phyloP scores from a whole-genome alignment of 2,888 invertebrate genomes.

The Phyto melanocephala region DNA sequence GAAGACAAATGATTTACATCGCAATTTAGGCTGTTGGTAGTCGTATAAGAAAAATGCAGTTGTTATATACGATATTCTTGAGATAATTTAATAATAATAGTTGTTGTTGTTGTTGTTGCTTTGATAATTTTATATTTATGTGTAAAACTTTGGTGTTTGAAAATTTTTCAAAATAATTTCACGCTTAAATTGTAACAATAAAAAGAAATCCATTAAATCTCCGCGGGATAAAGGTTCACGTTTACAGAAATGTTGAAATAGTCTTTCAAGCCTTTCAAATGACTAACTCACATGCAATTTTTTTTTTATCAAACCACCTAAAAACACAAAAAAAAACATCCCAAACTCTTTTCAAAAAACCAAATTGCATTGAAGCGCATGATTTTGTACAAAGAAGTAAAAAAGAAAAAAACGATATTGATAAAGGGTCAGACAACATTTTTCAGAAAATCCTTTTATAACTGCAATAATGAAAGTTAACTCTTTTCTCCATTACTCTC shows the following conservation, averaged over 20 bases:
- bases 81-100: slow-evolving; percentile 18
- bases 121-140: background rate
- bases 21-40: slow-evolving; percentile 51
- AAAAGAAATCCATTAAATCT: slow-evolving; percentile 28
- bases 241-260: slow-evolving; percentile 7
- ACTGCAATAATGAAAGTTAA: background rate
- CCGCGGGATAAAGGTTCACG: slow-evolving; percentile 39
- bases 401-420: slow-evolving; percentile 11
- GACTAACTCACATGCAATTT: slow-evolving; percentile 37
- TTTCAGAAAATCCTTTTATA: slow-evolving; percentile 23
- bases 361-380: slow-evolving; percentile 59
- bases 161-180: slow-evolving; percentile 49
- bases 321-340: slow-evolving; percentile 27
- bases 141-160: slow-evolving; percentile 5
- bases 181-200: slow-evolving; percentile 54
- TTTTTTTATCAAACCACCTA: background rate
- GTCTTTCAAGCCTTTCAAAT: slow-evolving; percentile 20
- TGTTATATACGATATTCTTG: slow-evolving; percentile 13
- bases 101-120: slow-evolving; percentile 10
- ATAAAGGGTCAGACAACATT: slow-evolving; percentile 32
- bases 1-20: slow-evolving; percentile 65
- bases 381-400: slow-evolving; percentile 24
- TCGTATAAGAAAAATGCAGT: slow-evolving; percentile 41
- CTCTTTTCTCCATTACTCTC: too few species aligned
- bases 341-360: slow-evolving; percentile 20